Conservation (phyloP, 2,888 invertebrate genomes). For the Hyposoter didymator region DNA sequence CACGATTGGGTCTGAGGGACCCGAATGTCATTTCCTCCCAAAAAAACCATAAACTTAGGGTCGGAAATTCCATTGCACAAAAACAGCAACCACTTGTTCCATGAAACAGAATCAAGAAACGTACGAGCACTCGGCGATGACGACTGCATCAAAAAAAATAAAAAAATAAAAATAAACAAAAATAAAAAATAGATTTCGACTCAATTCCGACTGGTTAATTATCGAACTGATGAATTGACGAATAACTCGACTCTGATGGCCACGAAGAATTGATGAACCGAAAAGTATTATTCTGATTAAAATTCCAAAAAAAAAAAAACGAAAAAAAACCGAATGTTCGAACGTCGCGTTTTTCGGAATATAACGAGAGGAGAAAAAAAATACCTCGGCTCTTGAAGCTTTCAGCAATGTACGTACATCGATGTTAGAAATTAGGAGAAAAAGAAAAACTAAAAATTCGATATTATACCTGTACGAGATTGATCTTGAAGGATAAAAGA, state of each 20-base stretch:
- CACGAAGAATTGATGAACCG: neutral
- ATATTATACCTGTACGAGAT: constrained; percentile 66
- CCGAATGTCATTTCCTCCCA: neutral
- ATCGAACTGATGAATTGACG: neutral
- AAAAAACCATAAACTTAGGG: neutral
- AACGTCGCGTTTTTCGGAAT: constrained; percentile 30
- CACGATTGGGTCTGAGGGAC: neutral
- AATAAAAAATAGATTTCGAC: no score
- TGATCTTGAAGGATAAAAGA: constrained; percentile 51
- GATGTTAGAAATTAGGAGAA: constrained; percentile 71
- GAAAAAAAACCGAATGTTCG: neutral
- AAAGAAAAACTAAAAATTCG: constrained; percentile 55
- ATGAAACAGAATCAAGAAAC: neutral
- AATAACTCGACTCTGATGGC: neutral
- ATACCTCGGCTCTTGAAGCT: constrained; percentile 67
- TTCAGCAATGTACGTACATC: constrained; percentile 73
- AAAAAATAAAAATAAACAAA: no score
- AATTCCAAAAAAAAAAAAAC: neutral
- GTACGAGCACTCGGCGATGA: no score
- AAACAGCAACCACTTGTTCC: neutral
- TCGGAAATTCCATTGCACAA: neutral
- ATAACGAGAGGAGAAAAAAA: neutral
- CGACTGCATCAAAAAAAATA: no score
- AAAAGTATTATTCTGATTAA: neutral
- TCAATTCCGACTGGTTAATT: no score